A percentile compares a stretch with the other conserved stretches of the same genome.
These are phyloP conservation scores for Halocaridina rubra DNA, from an alignment of 2,888 invertebrate species.

Conservation along the genomic window DNA sequence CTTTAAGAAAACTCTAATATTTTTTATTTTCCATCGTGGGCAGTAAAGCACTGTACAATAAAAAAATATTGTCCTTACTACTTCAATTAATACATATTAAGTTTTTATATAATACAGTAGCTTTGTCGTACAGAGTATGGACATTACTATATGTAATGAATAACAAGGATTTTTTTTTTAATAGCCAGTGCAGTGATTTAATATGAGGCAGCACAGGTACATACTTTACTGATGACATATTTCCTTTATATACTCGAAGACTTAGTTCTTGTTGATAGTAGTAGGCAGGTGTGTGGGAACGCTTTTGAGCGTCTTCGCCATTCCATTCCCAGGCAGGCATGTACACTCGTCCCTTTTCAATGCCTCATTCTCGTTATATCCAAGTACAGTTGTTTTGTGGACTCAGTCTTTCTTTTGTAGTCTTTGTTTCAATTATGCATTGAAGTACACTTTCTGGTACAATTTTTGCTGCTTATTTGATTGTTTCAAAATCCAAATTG, in stretches of 20 bases:
- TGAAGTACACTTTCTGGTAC: too few relatives aligned
- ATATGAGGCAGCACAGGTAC: constrained; percentile 29
- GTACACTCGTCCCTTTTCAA: too few relatives aligned
- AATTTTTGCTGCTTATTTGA: too few relatives aligned
- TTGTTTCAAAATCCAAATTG: too few relatives aligned
- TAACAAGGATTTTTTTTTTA: constrained; percentile 26
- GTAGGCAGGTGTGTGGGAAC: background rate
- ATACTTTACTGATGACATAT: constrained; percentile 29
- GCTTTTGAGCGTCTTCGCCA: background rate
- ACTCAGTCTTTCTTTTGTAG: too few relatives aligned
- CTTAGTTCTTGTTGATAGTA: background rate
- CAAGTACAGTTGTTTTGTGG: constrained; percentile 29
- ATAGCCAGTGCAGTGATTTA: background rate
- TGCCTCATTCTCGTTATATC: constrained; percentile 16
- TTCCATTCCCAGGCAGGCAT: constrained; percentile 47
- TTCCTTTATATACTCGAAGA: too few relatives aligned
- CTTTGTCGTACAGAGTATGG: too few relatives aligned
- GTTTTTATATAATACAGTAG: constrained; percentile 36
- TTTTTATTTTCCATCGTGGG: constrained; percentile 40
- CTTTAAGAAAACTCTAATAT: too few relatives aligned
- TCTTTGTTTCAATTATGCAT: too few relatives aligned
- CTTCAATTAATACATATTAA: constrained; percentile 13
- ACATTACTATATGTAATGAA: too few relatives aligned
- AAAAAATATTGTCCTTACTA: too few relatives aligned
- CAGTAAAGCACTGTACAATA: constrained; percentile 25